A percentile compares a stretch with the other conserved stretches of the same genome.
Conservation (phyloP, 2,113 vertebrate species). For the Excalfactoria chinensis region DNA sequence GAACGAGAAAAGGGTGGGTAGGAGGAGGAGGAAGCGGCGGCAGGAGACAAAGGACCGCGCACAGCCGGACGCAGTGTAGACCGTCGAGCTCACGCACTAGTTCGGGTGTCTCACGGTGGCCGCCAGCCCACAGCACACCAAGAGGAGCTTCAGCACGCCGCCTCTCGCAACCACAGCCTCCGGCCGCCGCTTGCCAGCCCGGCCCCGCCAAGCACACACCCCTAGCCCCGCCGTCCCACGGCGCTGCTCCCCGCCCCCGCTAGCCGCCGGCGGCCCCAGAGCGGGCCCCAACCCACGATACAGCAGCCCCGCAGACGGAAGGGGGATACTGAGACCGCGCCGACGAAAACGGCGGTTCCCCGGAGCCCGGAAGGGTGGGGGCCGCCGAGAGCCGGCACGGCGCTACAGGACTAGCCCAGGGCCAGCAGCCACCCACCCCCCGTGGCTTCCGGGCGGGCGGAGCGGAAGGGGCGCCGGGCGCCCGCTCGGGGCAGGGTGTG, state of each 20-base stretch:
- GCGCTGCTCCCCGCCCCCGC: neutral
- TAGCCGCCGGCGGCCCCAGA: neutral
- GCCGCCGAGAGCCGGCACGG: neutral
- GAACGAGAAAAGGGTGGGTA: neutral
- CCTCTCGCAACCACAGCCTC: too few species aligned
- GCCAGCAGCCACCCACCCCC: too few species aligned
- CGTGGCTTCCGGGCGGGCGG: neutral
- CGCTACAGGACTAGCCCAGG: too few species aligned
- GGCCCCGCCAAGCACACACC: too few species aligned
- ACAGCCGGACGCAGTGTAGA: neutral
- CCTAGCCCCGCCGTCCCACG: too few species aligned
- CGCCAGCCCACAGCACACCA: neutral
- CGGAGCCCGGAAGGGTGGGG: neutral
- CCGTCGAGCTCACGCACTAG: neutral
- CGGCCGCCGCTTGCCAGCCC: too few species aligned
- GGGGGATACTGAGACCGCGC: too few species aligned
- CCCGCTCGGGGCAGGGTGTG: neutral
- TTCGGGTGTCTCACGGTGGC: neutral
- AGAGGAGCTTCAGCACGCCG: too few species aligned
- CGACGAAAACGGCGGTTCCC: too few species aligned
- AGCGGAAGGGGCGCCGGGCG: neutral
- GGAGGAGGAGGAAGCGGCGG: neutral
- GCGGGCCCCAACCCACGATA: neutral
- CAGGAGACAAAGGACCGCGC: conserved; percentile 67
- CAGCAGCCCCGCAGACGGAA: neutral